Base-by-base conservation (phyloP, 2,888 invertebrate genomes). In the Cremastinae sp. region DNA sequence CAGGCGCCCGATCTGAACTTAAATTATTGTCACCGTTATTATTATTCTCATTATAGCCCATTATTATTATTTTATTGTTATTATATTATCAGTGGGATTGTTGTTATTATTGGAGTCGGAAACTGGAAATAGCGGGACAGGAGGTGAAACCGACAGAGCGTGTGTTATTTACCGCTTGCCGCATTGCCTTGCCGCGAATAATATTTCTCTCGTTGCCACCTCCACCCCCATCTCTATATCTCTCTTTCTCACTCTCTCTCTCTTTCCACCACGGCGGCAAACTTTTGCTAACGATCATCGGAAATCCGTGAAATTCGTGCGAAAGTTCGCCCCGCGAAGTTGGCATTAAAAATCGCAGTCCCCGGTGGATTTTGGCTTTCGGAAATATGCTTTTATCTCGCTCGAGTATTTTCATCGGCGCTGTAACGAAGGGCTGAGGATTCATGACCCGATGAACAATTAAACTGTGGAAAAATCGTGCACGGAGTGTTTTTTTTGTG, bases 151-250 rank as follows among this genome's bases (percentile, higher is more conserved):
- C 47, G 49, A 70, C 66, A 64, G 62, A 53, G 45, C 78, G 71
- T 74, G 78, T 65, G 74, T 71, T 55, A 43, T 47, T 58, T 59
- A 45, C 22, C 64, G 70, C 72, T 69, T 66, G 78, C 74, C 79
- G 74, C 76, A 71, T 68, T 74, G 75, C 74, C 58, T 56, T 74
- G 55, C 66, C 74, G 69, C 69, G 76, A 45, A 22, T 59, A 51
- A 58, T 49, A 39, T 58, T 10, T 41, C 12, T 41, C 41, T 9
- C 41, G n/a, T 12, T 41, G 41, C 12, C 12, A n/a, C 41, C 12
- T 9, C 12, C 12, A 41, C 2, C 10, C 22, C 10, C 16, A 45
- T 49, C 18, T 16, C 47, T 16, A 9, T 47, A 16, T 1, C 16
- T 41, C 28, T 28, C 41, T 2, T 9, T 12, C 41, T 37, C 5